Evolutionary conservation across 2,113 vertebrate genomes (phyloP).

Genomic region (Dolichotis patagonum): DNA sequence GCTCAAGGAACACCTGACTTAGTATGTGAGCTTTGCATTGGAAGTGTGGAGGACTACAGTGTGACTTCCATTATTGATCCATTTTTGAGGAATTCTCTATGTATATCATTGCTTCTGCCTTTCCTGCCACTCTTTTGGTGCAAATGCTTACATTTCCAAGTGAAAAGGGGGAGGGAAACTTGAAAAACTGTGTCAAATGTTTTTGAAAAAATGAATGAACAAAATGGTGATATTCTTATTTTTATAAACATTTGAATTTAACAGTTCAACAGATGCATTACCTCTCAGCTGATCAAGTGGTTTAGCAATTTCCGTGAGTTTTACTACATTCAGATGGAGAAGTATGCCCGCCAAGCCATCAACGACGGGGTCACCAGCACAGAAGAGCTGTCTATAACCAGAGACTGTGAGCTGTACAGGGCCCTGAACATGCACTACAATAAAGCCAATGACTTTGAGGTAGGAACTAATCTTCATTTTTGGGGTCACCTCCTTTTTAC

Average conservation of each 20-base stretch:
- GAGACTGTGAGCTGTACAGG: slow-evolving; percentile 98
- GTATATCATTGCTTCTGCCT: slow-evolving; percentile 6
- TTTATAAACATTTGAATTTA: slow-evolving; percentile 86
- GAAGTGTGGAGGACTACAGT: background rate
- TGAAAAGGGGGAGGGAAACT: slow-evolving; percentile 46
- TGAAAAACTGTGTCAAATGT: slow-evolving; percentile 68
- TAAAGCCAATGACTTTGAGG: slow-evolving; percentile 99
- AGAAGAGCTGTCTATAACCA: slow-evolving; percentile 96
- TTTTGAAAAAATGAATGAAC: slow-evolving; percentile 65
- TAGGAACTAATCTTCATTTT: slow-evolving; percentile 87
- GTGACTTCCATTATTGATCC: background rate
- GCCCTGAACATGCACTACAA: slow-evolving; percentile 99
- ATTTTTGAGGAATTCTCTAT: slow-evolving; percentile 18
- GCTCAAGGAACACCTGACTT: background rate
- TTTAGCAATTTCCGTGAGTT: slow-evolving; percentile 99
- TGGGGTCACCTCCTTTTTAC: background rate
- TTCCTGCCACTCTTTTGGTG: slow-evolving; percentile 28
- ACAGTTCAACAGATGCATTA: slow-evolving; percentile 99
- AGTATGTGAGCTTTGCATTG: background rate
- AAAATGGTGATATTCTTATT: slow-evolving; percentile 82
- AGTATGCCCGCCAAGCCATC: slow-evolving; percentile 98
- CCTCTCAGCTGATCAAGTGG: slow-evolving; percentile 99
- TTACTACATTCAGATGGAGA: slow-evolving; percentile 99
- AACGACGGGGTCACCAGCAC: slow-evolving; percentile 95
- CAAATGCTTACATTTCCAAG: slow-evolving; percentile 63